Evolutionary conservation across 2,888 invertebrate species (phyloP), one percentile per base, ranked within the genome.

Genomic region (Nemoura dubitans): DNA sequence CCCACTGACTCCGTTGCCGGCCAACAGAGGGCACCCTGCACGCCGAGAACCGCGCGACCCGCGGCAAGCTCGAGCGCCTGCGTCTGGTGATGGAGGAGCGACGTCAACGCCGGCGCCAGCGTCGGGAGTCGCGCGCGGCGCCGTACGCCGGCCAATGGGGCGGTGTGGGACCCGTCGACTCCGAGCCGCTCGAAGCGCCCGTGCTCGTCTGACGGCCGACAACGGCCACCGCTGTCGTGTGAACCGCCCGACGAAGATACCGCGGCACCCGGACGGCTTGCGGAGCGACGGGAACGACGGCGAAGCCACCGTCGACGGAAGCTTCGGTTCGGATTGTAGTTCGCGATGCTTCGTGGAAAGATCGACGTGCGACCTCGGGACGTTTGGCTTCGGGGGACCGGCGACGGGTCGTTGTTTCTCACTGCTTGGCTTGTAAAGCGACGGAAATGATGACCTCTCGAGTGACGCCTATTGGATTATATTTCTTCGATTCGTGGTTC

Each of bases 81-180:
- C 95, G 97, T 89, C 93, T 97, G 89, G 97, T 98, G 87, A 96
- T 98, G 97, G 97, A 97, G 89, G 97, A 98, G 91, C 94, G 97
- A 90, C 95, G 97, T 88, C 96, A 92, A 76, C 92, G 93, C 80
- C 91, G 94, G 82, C 92, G 92, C 89, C 93, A 97, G 88, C 93
- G 97, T 88, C 94, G 98, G 86, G 96, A 97, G 90, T 96, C 90
- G 36, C 88, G 90, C 25, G 89, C 89, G 27, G 88, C 91, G 26
- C 92, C 92, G 2, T 92, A 92, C 89, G 83, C 87, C 85, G 86
- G 88, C 14, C 88, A 88, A 85, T 88, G 88, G 88, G 87, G 88
- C 87, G 88, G 88, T 0, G 89, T 88, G 86, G 59, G 59, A 1
- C 86, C 88, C 0, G 88, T 88, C 43, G 89, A 89, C 88, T 88